Percentiles rank a stretch among this genome's conserved stretches.
These are phyloP conservation scores for Poeciliopsis infans DNA, from an alignment of 2,797 vertebrate genomes.

Conservation along the genomic window DNA sequence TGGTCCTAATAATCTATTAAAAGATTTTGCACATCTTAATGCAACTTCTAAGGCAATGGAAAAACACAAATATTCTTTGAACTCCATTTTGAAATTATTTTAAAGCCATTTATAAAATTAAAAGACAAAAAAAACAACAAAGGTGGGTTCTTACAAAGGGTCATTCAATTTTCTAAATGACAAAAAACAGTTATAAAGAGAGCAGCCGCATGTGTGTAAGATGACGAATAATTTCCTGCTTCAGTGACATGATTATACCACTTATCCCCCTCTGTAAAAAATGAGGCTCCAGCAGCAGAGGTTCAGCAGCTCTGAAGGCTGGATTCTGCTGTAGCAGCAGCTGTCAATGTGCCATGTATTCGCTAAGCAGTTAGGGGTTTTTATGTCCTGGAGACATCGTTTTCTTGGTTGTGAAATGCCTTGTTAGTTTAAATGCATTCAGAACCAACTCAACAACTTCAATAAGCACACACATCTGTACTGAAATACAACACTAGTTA, in stretches of 20 bases:
- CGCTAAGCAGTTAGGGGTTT: constrained; percentile 30
- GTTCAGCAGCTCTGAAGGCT: constrained; percentile 30
- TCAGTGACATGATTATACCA: constrained; percentile 34
- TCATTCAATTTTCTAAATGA: not conserved
- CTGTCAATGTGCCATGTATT: constrained; percentile 53
- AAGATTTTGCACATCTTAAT: not conserved
- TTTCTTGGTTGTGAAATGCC: constrained; percentile 11
- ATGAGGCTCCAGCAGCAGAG: constrained; percentile 19
- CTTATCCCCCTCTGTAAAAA: constrained; percentile 37
- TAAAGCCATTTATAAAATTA: not conserved
- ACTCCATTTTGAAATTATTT: not conserved
- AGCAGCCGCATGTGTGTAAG: constrained; percentile 7
- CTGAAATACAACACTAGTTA: not conserved
- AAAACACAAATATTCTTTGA: not conserved
- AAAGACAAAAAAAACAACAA: not conserved
- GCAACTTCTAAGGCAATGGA: not conserved
- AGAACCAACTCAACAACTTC: constrained; percentile 8
- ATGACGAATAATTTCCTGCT: constrained; percentile 23
- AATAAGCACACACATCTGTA: not conserved
- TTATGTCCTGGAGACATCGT: not conserved
- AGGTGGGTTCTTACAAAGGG: not conserved
- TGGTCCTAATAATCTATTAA: not conserved
- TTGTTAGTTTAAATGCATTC: constrained; percentile 14
- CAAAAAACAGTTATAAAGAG: not conserved
- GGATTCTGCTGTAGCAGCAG: constrained; percentile 44